A percentile compares a stretch with the other conserved stretches of the same genome.
phyloP scores from a whole-genome alignment of 2,113 vertebrate species.

The Tor tambroides region DNA sequence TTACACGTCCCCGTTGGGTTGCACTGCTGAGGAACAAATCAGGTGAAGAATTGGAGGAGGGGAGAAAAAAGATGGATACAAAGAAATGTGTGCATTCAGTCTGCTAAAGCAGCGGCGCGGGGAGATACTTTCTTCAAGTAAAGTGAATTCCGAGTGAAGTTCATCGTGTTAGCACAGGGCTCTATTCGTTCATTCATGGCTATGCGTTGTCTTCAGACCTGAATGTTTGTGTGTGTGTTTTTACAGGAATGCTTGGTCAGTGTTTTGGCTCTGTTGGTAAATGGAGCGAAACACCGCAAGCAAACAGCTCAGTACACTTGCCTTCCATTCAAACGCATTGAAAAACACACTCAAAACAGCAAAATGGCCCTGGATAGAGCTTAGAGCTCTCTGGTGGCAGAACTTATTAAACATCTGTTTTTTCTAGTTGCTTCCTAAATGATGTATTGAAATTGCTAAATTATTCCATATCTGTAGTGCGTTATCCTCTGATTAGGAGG shows the following conservation, averaged over 20 bases:
- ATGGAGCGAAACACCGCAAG: constrained; percentile 47
- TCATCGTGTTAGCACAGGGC: constrained; percentile 4
- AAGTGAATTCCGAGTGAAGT: constrained; percentile 32
- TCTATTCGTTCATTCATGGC: not conserved
- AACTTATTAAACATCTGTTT: constrained; percentile 8
- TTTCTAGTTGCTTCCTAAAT: not conserved
- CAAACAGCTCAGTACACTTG: constrained; percentile 50
- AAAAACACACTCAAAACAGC: constrained; percentile 2
- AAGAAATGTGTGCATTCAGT: constrained; percentile 10
- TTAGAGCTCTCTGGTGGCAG: constrained; percentile 40
- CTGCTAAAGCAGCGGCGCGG: constrained; percentile 5
- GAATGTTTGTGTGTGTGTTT: constrained; percentile 22
- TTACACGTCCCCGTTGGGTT: constrained; percentile 39
- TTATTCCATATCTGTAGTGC: not conserved
- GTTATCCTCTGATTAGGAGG: constrained; percentile 34
- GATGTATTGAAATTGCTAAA: constrained; percentile 16
- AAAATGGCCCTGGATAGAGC: constrained; percentile 25
- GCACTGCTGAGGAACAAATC: constrained; percentile 48
- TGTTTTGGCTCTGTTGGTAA: constrained; percentile 44
- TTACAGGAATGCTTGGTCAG: constrained; percentile 44
- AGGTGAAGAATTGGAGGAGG: constrained; percentile 35
- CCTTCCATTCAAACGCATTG: constrained; percentile 31
- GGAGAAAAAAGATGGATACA: constrained; percentile 7
- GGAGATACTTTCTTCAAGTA: constrained; percentile 9
- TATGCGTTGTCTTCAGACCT: constrained; percentile 47